Percentiles rank a stretch among this genome's conserved stretches.
Evolutionary conservation across 1,140 invertebrate genomes (phyloP).

Genomic region (Andricus grossulariae): DNA sequence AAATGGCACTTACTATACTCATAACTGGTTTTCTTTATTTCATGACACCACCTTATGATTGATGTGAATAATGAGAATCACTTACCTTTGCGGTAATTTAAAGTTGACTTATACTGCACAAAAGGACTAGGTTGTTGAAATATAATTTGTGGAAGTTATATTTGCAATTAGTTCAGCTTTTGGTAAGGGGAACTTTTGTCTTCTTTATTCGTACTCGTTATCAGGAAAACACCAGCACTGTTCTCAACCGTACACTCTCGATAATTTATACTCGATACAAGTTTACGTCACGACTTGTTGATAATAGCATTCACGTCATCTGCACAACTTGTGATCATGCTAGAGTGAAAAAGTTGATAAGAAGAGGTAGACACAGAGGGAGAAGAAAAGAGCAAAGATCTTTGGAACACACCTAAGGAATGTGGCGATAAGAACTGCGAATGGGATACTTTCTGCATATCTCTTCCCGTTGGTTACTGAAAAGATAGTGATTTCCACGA

Average conservation of each 20-base stretch:
- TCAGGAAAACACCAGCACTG: conserved; percentile 46
- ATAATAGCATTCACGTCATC: conserved; percentile 35
- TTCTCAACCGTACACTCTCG: conserved; percentile 16
- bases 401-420: conserved; percentile 30
- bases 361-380: not conserved
- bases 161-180: not conserved
- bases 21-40: no score
- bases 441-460: conserved; percentile 4
- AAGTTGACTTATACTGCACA: conserved; percentile 33
- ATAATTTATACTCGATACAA: conserved; percentile 57
- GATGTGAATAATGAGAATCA: not conserved
- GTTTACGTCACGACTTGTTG: conserved; percentile 46
- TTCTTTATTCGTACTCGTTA: conserved; percentile 38
- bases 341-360: conserved; percentile 10
- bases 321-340: conserved; percentile 17
- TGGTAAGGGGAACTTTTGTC: not conserved
- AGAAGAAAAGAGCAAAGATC: conserved; percentile 25
- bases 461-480: conserved; percentile 8
- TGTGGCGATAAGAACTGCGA: conserved; percentile 30
- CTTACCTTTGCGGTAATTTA: conserved; percentile 47
- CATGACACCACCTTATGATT: not conserved
- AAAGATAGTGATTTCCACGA: not conserved
- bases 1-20: no score
- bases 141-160: conserved; percentile 51
- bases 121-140: conserved; percentile 49